A percentile compares a stretch with the other conserved stretches of the same genome.
Evolutionary conservation across 2,113 vertebrate genomes (phyloP).

Genomic region (Theropithecus gelada): DNA sequence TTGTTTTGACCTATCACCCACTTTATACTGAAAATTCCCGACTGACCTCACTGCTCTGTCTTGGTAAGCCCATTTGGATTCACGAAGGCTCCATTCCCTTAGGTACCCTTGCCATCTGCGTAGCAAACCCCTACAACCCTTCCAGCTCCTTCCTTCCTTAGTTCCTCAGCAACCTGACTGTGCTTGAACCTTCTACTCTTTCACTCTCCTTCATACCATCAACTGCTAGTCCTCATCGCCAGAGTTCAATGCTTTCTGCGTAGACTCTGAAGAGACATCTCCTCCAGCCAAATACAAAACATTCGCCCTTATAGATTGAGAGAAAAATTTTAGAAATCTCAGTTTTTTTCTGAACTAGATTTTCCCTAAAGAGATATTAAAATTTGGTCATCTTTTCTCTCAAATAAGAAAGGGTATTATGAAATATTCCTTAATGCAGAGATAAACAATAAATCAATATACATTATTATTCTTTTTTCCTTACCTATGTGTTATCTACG

Average conservation of each 20-base stretch:
- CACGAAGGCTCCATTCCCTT: fast-evolving
- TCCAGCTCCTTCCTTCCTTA: neutral
- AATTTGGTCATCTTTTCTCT: neutral
- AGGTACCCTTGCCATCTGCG: neutral
- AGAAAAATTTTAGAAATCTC: neutral
- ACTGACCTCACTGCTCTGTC: neutral
- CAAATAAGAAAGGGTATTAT: neutral
- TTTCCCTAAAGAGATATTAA: neutral
- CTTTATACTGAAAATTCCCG: neutral
- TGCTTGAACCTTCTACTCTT: neutral
- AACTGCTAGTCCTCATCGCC: neutral
- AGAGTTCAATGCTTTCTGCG: too few species aligned
- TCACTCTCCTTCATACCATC: too few species aligned
- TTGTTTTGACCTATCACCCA: constrained; percentile 39
- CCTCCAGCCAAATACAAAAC: neutral
- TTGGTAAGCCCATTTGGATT: neutral
- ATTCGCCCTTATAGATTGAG: neutral
- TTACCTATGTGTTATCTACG: neutral
- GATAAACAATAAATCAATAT: neutral
- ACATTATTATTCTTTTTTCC: neutral
- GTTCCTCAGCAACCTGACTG: neutral
- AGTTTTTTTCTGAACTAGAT: neutral
- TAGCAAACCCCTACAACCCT: neutral
- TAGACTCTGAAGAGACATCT: neutral
- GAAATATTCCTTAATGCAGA: neutral